Evolutionary conservation across 92 coral and sea anemone species (phyloP), one percentile per base, ranked within the genome.

Genomic region (Epizoanthus rinbou): DNA sequence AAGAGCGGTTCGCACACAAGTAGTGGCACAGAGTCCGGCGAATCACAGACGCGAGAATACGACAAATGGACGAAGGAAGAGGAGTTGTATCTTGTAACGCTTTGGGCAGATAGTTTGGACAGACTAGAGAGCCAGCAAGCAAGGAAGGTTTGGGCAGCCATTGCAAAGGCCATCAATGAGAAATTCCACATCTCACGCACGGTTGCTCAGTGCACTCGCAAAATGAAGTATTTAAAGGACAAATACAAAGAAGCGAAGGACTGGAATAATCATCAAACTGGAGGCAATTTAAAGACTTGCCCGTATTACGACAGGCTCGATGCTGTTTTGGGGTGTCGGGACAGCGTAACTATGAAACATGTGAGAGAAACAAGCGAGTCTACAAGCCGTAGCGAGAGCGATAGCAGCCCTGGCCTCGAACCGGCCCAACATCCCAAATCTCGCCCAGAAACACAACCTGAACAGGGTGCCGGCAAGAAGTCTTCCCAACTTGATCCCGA

Each of bases 51-150:
- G 23, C 65, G 65, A 59, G 65, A 59, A 72, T 74, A 83, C 63
- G 80, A 83, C 60, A 64, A 69, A 59, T 83, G 80, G 66, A 74
- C 83, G 72, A 45, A 75, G 58, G 83, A 74, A 75, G 45, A 83
- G 73, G 81, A 56, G 73, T 45, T 47, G 53, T 83, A 64, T 60
- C 76, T 85, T 31, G 83, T 85, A 43, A 45, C 39, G 54, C 52
- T 73, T 60, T 83, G 86, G 86, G 86, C 76, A 64, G 87, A 79
- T 6, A 85, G 67, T 53, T 52, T 75, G 53, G 57, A 79, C 33
- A 74, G 83, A 60, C 54, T 85, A 60, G 83, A 85, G 83, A 85
- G 83, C 83, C 76, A 85, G 70, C 83, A 83, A 70, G 59, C 86
- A 17, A 85, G 69, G 87, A 17, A 85, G 69, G 87, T 57, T 45